These are phyloP conservation scores for Siphlonurus alternatus DNA, from an alignment of 2,888 invertebrate species.

Conservation along the genomic window DNA sequence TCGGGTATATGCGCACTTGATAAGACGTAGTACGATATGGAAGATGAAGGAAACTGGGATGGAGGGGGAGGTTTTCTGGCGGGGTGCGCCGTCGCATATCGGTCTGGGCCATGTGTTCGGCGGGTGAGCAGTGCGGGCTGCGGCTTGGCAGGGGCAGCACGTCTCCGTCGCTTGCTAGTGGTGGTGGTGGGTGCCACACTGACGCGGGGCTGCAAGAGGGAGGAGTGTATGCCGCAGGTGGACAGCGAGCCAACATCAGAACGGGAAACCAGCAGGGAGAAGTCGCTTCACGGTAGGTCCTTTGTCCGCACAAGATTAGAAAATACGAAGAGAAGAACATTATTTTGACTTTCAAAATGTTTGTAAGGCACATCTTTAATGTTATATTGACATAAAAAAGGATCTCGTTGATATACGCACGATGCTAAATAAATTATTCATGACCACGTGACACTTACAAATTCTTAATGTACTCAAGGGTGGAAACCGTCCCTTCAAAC, in stretches of 20 bases:
- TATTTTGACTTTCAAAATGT: background rate
- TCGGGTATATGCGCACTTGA: background rate
- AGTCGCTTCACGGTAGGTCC: background rate
- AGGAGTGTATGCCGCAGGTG: background rate
- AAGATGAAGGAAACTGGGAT: background rate
- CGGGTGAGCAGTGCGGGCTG: background rate
- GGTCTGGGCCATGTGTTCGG: background rate
- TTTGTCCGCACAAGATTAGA: too few relatives aligned
- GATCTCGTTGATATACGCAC: too few relatives aligned
- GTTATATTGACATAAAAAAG: too few relatives aligned
- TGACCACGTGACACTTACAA: too few relatives aligned
- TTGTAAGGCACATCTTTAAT: background rate
- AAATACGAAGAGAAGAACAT: too few relatives aligned
- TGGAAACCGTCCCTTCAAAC: too few relatives aligned
- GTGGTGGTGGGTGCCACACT: too few relatives aligned
- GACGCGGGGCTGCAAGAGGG: too few relatives aligned
- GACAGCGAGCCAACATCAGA: background rate
- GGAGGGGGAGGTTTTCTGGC: background rate
- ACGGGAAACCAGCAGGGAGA: conserved; percentile 2
- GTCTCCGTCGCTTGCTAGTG: background rate
- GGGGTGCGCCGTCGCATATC: background rate
- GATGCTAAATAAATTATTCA: too few relatives aligned
- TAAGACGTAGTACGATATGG: background rate
- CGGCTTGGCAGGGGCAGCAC: conserved; percentile 1
- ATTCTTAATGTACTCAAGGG: too few relatives aligned